Conservation (phyloP, 2,888 invertebrate species). For the Schrankia costaestrigalis region DNA sequence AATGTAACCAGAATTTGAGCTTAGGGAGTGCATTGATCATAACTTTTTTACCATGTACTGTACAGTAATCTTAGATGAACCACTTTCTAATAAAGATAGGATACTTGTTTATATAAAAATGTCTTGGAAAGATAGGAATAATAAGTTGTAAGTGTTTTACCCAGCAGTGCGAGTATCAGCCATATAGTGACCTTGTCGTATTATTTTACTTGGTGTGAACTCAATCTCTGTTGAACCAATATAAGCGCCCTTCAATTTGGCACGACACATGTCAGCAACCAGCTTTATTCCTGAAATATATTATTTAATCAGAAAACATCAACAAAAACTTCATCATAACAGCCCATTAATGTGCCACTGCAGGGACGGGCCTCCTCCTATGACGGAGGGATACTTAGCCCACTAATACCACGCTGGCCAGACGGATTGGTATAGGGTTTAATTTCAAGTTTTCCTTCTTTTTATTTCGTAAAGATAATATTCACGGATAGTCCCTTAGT, state of each 20-base stretch:
- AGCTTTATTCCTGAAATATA: constrained; percentile 83
- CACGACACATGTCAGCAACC: constrained; percentile 87
- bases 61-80: not conserved
- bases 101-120: not conserved
- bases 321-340: too few species aligned
- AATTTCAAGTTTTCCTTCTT: too few species aligned
- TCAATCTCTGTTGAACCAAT: constrained; percentile 89
- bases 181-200: constrained; percentile 82
- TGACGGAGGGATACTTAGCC: too few species aligned
- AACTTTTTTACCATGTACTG: too few species aligned
- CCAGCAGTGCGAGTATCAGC: constrained; percentile 93
- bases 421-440: too few species aligned
- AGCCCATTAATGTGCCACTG: too few species aligned
- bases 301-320: not conserved
- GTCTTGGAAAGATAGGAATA: not conserved
- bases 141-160: constrained; percentile 52
- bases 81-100: not conserved
- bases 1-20: too few species aligned
- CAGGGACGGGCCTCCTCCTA: too few species aligned
- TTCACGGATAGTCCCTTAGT: too few species aligned
- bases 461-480: too few species aligned
- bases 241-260: constrained; percentile 83
- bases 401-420: too few species aligned
- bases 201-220: constrained; percentile 82
- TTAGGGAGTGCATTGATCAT: too few species aligned